Conservation (phyloP, 2,888 invertebrate genomes). For the Rhingia campestris region DNA sequence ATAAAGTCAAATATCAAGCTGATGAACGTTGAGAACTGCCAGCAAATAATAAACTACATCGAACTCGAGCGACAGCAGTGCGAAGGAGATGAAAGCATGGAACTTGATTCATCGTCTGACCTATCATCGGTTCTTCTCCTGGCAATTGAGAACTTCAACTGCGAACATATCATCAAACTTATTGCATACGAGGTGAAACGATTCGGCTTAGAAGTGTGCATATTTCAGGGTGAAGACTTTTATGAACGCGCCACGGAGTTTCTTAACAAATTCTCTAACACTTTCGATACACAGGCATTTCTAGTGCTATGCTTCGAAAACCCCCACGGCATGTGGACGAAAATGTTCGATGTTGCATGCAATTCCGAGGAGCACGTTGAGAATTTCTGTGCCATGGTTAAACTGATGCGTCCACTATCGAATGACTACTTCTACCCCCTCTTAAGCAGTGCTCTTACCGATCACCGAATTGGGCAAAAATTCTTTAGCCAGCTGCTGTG, state of each 20-base stretch:
- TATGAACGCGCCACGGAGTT: slow-evolving; percentile 76
- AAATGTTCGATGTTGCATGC: slow-evolving; percentile 77
- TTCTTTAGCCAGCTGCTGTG: slow-evolving; percentile 76
- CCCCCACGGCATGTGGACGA: slow-evolving; percentile 76
- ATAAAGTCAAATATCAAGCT: slow-evolving; percentile 76
- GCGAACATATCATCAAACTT: slow-evolving; percentile 74
- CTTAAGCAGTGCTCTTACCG: slow-evolving; percentile 73
- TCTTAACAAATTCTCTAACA: slow-evolving; percentile 77
- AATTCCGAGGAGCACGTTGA: slow-evolving; percentile 75
- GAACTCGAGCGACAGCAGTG: slow-evolving; percentile 51
- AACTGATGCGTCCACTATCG: slow-evolving; percentile 75
- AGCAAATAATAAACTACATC: slow-evolving; percentile 76
- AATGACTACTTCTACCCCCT: slow-evolving; percentile 75
- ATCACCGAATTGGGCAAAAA: slow-evolving; percentile 72
- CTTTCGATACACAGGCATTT: slow-evolving; percentile 76
- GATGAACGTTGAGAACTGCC: slow-evolving; percentile 75
- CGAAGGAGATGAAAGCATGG: slow-evolving; percentile 62
- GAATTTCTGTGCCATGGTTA: slow-evolving; percentile 76
- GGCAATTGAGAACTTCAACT: slow-evolving; percentile 75
- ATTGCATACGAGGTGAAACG: slow-evolving; percentile 75
- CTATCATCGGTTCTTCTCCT: slow-evolving; percentile 74
- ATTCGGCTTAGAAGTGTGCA: slow-evolving; percentile 73
- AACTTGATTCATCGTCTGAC: slow-evolving; percentile 58
- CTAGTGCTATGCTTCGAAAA: slow-evolving; percentile 77
- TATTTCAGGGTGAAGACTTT: slow-evolving; percentile 74